These are phyloP conservation scores for Noctua comes DNA, from an alignment of 2,888 invertebrate genomes.

Conservation along the genomic window DNA sequence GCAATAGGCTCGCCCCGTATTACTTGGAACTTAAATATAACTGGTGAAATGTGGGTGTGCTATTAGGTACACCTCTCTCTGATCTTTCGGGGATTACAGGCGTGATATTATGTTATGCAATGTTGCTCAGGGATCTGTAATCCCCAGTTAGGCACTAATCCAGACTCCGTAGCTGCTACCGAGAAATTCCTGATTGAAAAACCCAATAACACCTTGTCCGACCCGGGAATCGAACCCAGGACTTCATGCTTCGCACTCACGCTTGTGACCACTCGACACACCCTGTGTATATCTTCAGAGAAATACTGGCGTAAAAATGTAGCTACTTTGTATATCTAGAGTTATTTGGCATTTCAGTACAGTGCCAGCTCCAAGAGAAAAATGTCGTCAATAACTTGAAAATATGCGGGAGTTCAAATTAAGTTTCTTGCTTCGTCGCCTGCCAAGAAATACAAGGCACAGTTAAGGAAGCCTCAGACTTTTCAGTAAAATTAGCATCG, in stretches of 20 bases:
- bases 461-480: neutral
- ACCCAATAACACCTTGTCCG: neutral
- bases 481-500: constrained; percentile 43
- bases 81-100: too few relatives aligned
- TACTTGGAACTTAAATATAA: too few relatives aligned
- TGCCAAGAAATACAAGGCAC: constrained; percentile 35
- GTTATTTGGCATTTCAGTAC: neutral
- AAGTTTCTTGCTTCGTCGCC: constrained; percentile 24
- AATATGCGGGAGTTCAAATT: constrained; percentile 31
- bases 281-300: neutral
- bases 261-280: too few relatives aligned
- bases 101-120: too few relatives aligned
- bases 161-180: neutral
- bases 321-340: neutral
- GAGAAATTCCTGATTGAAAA: neutral
- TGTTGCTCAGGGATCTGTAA: too few relatives aligned
- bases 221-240: neutral
- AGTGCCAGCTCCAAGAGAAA: neutral
- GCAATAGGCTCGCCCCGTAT: too few relatives aligned
- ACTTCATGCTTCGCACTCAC: neutral
- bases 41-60: too few relatives aligned
- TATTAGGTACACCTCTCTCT: too few relatives aligned
- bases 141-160: too few relatives aligned
- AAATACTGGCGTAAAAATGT: too few relatives aligned
- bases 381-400: neutral